Conservation (phyloP, 2,113 vertebrate genomes). For the Aegotheles bennettii region DNA sequence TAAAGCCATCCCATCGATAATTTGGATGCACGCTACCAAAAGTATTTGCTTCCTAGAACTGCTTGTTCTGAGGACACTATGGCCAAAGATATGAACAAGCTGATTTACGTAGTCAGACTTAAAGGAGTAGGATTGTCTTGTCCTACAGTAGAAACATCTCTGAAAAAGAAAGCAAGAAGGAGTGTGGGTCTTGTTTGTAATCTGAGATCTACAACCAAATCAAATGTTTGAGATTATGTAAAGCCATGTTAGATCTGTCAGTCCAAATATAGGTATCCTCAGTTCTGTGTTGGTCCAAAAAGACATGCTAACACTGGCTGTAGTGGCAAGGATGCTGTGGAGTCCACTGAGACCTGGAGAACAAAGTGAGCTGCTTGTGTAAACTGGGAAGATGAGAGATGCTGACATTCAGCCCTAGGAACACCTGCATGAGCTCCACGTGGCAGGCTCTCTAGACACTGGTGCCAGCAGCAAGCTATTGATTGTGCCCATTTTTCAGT, state of each 20-base stretch:
- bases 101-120: neutral
- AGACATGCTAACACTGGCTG: neutral
- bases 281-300: neutral
- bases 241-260: neutral
- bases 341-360: neutral
- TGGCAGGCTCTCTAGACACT: neutral
- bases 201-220: neutral
- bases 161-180: neutral
- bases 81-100: neutral
- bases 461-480: fast-evolving
- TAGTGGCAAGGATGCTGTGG: neutral
- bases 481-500: neutral
- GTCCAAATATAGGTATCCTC: neutral
- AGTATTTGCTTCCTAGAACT: too few species aligned
- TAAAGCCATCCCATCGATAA: neutral
- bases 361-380: neutral
- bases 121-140: neutral
- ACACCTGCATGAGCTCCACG: neutral
- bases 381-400: neutral
- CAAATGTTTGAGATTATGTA: neutral
- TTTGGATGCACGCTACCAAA: neutral
- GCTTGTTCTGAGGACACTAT: neutral
- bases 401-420: neutral
- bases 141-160: neutral
- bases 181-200: neutral